Conservation (phyloP, 2,888 invertebrate genomes). For the Calliscelio sp. region DNA sequence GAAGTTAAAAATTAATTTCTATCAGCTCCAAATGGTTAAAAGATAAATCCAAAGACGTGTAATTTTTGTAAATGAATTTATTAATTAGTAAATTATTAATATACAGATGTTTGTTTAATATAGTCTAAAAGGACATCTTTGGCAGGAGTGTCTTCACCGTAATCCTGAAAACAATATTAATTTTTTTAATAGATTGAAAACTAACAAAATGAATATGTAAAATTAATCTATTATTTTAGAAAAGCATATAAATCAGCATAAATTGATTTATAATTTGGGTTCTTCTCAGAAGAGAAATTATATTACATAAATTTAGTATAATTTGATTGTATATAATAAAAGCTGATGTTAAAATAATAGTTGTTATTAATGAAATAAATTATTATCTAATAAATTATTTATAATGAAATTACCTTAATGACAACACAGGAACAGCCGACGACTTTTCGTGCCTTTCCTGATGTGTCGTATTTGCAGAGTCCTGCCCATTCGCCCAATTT, state of each 20-base stretch:
- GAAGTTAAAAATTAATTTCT: too few species aligned
- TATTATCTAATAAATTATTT: too few species aligned
- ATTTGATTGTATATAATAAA: too few species aligned
- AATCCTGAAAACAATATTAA: constrained; percentile 90
- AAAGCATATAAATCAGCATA: constrained; percentile 81
- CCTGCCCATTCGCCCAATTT: constrained; percentile 99
- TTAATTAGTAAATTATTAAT: constrained; percentile 84
- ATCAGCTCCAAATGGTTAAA: too few species aligned
- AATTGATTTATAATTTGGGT: constrained; percentile 77
- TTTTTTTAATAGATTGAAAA: neutral
- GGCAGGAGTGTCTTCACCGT: constrained; percentile 98
- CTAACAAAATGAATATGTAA: too few species aligned
- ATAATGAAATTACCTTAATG: constrained; percentile 90
- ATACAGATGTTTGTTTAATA: constrained; percentile 89
- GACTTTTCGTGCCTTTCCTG: constrained; percentile 99
- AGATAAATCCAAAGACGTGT: neutral
- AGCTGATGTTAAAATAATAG: too few species aligned
- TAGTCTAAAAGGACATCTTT: constrained; percentile 98
- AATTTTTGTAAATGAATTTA: constrained; percentile 80
- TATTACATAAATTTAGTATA: too few species aligned
- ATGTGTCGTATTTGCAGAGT: constrained; percentile 99
- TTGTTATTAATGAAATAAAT: too few species aligned
- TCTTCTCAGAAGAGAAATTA: constrained; percentile 86
- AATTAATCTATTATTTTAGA: constrained; percentile 76
- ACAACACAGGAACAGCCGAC: constrained; percentile 99